A percentile compares a stretch with the other conserved stretches of the same genome.
Conservation (phyloP, 2,113 vertebrate genomes). For the Cinclus cinclus region DNA sequence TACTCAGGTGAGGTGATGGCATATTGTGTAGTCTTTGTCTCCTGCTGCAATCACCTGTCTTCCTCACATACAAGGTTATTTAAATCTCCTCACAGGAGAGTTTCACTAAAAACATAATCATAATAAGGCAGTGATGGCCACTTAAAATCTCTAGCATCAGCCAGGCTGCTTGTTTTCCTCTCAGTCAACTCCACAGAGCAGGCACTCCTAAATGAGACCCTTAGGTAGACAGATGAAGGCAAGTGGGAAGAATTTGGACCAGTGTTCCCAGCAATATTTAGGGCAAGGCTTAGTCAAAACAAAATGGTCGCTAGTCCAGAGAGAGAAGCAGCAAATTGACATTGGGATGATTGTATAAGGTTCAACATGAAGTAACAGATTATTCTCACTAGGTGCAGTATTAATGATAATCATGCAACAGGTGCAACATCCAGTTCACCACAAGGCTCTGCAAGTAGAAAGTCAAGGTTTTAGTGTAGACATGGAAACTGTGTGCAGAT, state of each 20-base stretch:
- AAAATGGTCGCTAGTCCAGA: neutral
- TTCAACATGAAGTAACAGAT: neutral
- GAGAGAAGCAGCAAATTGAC: neutral
- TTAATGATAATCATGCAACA: neutral
- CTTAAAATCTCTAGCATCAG: neutral
- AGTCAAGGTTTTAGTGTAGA: neutral
- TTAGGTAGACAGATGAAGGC: neutral
- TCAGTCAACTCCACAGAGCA: neutral
- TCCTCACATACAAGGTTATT: neutral
- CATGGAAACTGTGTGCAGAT: neutral
- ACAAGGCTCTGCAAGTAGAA: neutral
- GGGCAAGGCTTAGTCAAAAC: neutral
- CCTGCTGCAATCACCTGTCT: neutral
- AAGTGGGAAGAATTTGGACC: neutral
- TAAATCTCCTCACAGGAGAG: neutral
- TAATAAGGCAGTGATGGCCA: neutral
- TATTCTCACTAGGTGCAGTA: neutral
- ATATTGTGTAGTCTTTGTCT: neutral
- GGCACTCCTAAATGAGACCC: neutral
- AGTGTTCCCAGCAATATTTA: neutral
- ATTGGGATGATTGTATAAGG: neutral
- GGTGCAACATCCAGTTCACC: neutral
- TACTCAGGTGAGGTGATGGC: neutral
- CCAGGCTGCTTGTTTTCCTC: neutral
- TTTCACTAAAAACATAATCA: neutral